Evolutionary conservation across 1,140 invertebrate species (phyloP).

Genomic region (Penaeus japonicus): DNA sequence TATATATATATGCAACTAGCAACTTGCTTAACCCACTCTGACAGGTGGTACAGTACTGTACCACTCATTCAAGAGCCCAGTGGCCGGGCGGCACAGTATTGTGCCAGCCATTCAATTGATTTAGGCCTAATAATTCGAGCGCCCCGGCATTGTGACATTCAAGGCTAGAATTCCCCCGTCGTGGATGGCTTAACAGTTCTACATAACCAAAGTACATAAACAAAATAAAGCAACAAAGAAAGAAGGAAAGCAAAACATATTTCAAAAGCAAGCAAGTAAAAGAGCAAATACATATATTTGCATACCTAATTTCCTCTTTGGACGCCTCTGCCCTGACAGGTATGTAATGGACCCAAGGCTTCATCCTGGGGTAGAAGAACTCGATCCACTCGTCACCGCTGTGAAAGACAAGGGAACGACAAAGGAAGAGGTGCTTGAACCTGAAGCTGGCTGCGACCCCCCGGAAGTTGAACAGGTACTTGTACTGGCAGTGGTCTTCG

Average conservation of each 20-base stretch:
- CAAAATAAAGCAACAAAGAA: neutral
- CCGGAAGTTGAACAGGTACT: constrained; percentile 93
- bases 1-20: no score
- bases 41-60: no score
- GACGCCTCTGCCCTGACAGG: constrained; percentile 79
- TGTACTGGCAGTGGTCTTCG: constrained; percentile 92
- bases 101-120: no score
- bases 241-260: neutral
- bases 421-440: constrained; percentile 95
- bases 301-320: constrained; percentile 72
- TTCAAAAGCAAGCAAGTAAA: neutral
- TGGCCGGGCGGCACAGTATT: no score
- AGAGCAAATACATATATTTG: constrained; percentile 61
- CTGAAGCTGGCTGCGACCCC: constrained; percentile 97
- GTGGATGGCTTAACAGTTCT: no score
- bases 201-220: no score
- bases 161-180: no score
- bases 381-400: constrained; percentile 94
- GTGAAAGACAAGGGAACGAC: constrained; percentile 93
- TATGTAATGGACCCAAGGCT: constrained; percentile 96
- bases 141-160: no score
- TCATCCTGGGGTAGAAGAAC: constrained; percentile 91
- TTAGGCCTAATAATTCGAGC: no score
- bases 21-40: no score
- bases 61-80: no score